A percentile compares a stretch with the other conserved stretches of the same genome.
phyloP scores from a whole-genome alignment of 2,113 vertebrate genomes.

The Ibidorhyncha struthersii region DNA sequence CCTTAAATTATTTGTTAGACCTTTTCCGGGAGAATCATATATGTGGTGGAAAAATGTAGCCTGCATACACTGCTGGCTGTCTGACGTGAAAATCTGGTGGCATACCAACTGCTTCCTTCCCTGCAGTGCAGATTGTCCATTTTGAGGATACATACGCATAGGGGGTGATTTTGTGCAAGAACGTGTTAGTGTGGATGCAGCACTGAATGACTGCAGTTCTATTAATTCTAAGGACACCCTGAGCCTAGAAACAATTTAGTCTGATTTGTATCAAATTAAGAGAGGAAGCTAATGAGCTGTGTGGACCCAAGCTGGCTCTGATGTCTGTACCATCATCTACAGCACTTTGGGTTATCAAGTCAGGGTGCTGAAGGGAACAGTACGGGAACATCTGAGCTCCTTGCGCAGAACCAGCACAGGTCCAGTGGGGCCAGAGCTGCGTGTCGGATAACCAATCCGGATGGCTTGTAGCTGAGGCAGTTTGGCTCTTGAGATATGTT shows the following conservation, averaged over 20 bases:
- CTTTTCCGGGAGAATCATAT: neutral
- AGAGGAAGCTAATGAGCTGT: conserved; percentile 4
- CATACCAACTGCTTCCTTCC: neutral
- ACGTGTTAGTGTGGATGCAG: neutral
- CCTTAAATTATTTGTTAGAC: neutral
- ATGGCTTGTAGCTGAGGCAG: neutral
- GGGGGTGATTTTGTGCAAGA: neutral
- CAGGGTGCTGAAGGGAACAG: neutral
- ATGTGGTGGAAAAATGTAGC: neutral
- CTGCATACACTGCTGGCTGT: neutral
- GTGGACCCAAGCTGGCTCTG: neutral
- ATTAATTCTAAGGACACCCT: neutral
- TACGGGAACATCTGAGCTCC: neutral
- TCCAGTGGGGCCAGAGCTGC: neutral
- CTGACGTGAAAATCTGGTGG: neutral
- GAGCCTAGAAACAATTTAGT: neutral
- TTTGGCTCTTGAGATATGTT: neutral
- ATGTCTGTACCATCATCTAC: neutral
- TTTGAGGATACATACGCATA: fast-evolving
- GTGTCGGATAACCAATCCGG: neutral
- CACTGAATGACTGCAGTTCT: neutral
- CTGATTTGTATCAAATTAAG: conserved; percentile 9
- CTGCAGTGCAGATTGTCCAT: neutral
- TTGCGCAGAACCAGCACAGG: neutral
- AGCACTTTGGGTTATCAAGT: neutral